Evolutionary conservation across 1,140 invertebrate species (phyloP), one percentile per base, ranked within the genome.

Genomic region (Battus philenor): DNA sequence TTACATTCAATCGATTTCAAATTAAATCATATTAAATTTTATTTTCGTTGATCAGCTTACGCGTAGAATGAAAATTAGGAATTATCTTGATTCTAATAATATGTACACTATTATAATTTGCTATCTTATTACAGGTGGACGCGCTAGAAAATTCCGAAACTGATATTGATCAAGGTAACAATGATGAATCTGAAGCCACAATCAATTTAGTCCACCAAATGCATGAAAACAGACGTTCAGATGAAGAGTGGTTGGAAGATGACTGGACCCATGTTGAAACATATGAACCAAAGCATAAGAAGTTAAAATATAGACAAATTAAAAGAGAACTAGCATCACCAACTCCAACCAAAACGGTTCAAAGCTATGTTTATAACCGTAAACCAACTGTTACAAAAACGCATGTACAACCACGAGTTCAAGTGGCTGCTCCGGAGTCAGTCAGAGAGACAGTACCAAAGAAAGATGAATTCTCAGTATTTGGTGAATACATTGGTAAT

Each of bases 231-330:
- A 20, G 50, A 15, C 59, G 50, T 8, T 65, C 75, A 0, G 77
- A 80, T 29, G 79, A 84, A 24, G 80, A 84, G 34, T 84, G 80
- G 80, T 41, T 84, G 5, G 79, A 78, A 43, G 80, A 84, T 0
- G 80, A 84, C 8, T 45, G 70, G 2, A 74, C 73, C 41, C 58
- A 68, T 6, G 50, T 75, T 4, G 76, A 80, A 13, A 57, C 63
- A 2, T 74, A 64, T 29, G 65, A 76, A 47, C 60, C 68, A 4
- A 71, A 68, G 26, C 55, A 48, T 1, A 73, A 67, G 31, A 78
- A 67, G 47, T 39, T 63, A 38, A 65, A 63, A 38, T 76, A 70
- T 22, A 73, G 62, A 39, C 63, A 58, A 33, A 74, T 84, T 2
- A 84, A 84, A 47, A 52, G 66, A 16, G 80, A 84, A 68, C 32